Evolutionary conservation across 2,113 vertebrate genomes (phyloP).

Genomic region (Pardalotus punctatus): DNA sequence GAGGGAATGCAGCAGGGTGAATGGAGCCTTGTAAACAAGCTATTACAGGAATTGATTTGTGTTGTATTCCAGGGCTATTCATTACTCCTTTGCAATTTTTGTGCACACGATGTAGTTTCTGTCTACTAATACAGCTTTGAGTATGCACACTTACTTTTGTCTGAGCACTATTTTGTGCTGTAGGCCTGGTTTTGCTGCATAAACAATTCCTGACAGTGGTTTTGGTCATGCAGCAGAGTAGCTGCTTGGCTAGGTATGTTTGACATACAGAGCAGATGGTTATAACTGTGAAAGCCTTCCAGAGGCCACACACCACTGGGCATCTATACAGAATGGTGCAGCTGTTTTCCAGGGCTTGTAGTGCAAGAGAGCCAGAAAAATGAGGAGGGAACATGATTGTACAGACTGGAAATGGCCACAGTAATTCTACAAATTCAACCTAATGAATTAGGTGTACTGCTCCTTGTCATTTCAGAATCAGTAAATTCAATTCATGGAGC

Average conservation of each 20-base stretch:
- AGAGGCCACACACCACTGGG: background rate
- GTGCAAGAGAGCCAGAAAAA: background rate
- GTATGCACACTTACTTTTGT: background rate
- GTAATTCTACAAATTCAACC: background rate
- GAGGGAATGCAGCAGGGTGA: background rate
- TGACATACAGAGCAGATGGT: background rate
- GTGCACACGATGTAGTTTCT: background rate
- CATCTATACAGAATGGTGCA: background rate
- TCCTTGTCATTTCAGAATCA: background rate
- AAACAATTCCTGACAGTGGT: background rate
- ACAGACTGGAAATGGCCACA: background rate
- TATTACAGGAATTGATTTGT: background rate
- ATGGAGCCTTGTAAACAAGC: background rate
- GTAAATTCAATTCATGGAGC: background rate
- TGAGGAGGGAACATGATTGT: background rate
- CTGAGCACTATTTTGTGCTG: background rate
- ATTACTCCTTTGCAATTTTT: background rate
- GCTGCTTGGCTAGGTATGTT: background rate
- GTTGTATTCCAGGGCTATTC: background rate
- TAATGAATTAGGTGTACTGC: background rate
- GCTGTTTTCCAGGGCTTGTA: background rate
- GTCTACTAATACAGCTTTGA: background rate
- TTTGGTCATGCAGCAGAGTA: background rate
- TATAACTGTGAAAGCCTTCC: background rate
- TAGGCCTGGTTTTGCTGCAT: background rate